phyloP scores from a whole-genome alignment of 1,140 invertebrate species.

The Akabosia matsudoensis region DNA sequence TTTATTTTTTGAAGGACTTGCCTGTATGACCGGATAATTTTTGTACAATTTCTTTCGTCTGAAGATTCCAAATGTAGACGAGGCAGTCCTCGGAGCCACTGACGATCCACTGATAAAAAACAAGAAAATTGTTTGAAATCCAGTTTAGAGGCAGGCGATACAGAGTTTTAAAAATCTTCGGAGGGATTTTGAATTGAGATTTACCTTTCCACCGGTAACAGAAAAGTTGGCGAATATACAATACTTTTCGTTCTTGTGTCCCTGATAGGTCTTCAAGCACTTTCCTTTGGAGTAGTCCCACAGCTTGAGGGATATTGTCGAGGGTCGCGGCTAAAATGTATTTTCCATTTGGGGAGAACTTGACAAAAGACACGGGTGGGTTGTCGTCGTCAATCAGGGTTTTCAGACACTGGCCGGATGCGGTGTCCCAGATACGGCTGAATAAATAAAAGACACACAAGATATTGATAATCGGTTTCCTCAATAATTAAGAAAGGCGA shows the following conservation, averaged over 20 bases:
- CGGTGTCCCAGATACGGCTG: constrained; percentile 99
- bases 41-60: constrained; percentile 99
- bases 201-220: constrained; percentile 96
- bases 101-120: constrained; percentile 87
- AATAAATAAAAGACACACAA: constrained; percentile 51
- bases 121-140: constrained; percentile 26
- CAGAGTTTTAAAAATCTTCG: no score
- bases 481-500: background rate
- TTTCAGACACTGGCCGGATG: constrained; percentile 97
- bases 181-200: no score
- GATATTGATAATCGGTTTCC: background rate
- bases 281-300: constrained; percentile 99
- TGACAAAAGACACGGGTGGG: constrained; percentile 98
- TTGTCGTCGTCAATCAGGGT: constrained; percentile 92
- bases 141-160: no score
- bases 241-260: constrained; percentile 99
- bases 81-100: constrained; percentile 99
- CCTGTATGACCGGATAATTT: constrained; percentile 92
- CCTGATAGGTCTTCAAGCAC: constrained; percentile 95
- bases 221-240: constrained; percentile 99
- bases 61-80: constrained; percentile 99
- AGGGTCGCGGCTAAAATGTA: constrained; percentile 97
- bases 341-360: constrained; percentile 99
- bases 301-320: constrained; percentile 95
- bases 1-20: constrained; percentile 49